Evolutionary conservation across 2,113 vertebrate genomes (phyloP), one percentile per base, ranked within the genome.

Genomic region (Microtus pennsylvanicus): DNA sequence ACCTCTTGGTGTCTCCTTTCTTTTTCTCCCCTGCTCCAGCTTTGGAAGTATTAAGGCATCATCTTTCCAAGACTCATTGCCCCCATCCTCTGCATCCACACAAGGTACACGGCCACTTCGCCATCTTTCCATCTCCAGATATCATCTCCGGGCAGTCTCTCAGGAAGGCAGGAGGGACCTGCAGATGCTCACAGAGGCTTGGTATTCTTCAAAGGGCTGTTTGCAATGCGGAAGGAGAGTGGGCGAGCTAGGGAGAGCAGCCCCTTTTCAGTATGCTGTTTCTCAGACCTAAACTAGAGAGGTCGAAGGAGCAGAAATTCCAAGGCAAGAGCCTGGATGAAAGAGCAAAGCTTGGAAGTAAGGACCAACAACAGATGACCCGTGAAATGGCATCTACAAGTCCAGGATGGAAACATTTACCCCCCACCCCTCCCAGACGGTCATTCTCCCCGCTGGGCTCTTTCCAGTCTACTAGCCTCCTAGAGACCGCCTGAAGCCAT

Each of bases 231-330:
- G 45, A 85, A 77, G 42, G 52, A 72, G 92, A 22, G 58, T 19
- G 35, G 69, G 50, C 1, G 11, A 94, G 69, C 45, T 63, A 28
- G n/a, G 21, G 13, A 90, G 45, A 89, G 12, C 1, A 47, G 21
- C 69, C 33, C 70, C 19, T 90, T 24, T 61, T 45, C 50, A 87
- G 28, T 13, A 30, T 58, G 35, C 13, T 72, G 45, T 74, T 95
- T 89, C 89, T 38, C 91, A 95, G 72, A 16, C 58, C 72, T 94
- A 85, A 86, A 86, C 14, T 58, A 72, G 47, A 93, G 58, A 87
- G 19, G 35, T 87, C 55, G 50, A 91, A 78, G 69, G 63, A 95
- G 8, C 90, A 96, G 85, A 93, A 91, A 94, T 94, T 67, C 63
- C 61, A 86, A 69, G 86, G 82, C 45, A 63, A 76, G 26, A 70